Base-by-base conservation (phyloP, 1,140 invertebrate genomes). In the Polypedilum pembai region DNA sequence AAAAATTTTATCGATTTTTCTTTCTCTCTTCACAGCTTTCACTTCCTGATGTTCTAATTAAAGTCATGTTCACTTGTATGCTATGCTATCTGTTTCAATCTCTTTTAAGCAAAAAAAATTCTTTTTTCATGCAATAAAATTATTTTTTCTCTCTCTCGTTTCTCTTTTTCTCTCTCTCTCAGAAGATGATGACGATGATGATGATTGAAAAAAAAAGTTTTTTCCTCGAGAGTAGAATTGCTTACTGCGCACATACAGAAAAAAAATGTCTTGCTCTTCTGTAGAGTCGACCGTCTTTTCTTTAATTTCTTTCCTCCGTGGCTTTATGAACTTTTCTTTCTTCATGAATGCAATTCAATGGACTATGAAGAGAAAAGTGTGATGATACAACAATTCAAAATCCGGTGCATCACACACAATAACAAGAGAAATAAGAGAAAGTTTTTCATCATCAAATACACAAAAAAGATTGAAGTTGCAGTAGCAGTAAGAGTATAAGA, bases 21-120 rank as follows among this genome's bases (percentile, higher is more conserved):
- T 15, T 15, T 56, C 45, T 56, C 15, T 8, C 45, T 56, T 12
- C 45, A 33, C 24, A 3, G 24, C 24, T 33, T 33, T 33, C n/a
- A n/a, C 45, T 56, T 56, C 45, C 45, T 56, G 45, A 56, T 56
- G 45, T 56, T 56, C 45, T 56, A 56, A 56, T 56, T 56, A 56
- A 56, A 56, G 45, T 56, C 45, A 56, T 56, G 45, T 56, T 56
- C 45, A 56, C 45, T 56, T 56, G 45, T 56, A 56, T 56, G 45
- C 41, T 45, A 45, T 45, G 41, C 45, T 56, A 56, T 56, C 45
- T 56, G 45, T 56, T 56, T 56, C n/a, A 12, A 56, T 56, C 45
- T 56, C 45, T 12, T n/a, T n/a, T 56, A 56, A 56, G n/a, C 12
- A 56, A 12, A 56, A 56, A 56, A 56, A 56, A 56, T 45, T 56